Evolutionary conservation across 2,888 invertebrate species (phyloP).

Genomic region (Acanthosepion lycidas): DNA sequence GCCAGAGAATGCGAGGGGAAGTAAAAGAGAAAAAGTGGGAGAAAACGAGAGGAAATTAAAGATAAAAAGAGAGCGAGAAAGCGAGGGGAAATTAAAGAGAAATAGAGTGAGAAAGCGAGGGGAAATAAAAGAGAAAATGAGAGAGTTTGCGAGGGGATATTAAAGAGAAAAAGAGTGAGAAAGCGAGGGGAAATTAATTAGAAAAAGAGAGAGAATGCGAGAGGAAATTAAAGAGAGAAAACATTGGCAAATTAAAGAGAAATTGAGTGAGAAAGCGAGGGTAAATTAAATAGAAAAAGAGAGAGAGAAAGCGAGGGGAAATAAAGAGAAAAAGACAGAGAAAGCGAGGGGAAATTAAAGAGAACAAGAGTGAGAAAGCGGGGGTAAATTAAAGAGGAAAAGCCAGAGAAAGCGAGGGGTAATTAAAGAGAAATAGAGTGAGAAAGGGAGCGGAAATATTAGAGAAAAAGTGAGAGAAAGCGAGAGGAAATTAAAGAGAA

Average conservation of each 20-base stretch:
- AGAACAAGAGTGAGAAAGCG: background rate
- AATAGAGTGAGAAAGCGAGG: background rate
- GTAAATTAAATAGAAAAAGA: background rate
- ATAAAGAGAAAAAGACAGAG: too few relatives aligned
- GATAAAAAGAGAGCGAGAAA: background rate
- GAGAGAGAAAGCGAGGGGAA: background rate
- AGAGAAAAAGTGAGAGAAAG: too few relatives aligned
- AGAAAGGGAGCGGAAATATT: too few relatives aligned
- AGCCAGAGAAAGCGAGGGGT: background rate
- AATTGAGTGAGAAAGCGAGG: background rate
- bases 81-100: background rate
- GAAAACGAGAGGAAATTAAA: too few relatives aligned
- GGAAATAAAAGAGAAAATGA: background rate
- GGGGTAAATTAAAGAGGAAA: background rate
- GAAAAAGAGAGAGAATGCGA: background rate
- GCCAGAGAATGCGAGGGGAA: too few relatives aligned
- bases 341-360: background rate
- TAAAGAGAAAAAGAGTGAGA: background rate
- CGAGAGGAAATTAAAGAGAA: too few relatives aligned
- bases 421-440: too few relatives aligned
- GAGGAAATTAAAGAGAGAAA: too few relatives aligned
- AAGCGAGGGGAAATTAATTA: accelerated
- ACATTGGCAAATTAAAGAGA: background rate
- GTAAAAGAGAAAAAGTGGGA: too few relatives aligned
- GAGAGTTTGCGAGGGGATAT: background rate